Conservation (phyloP, 2,797 vertebrate genomes). For the Enteromius trimaculatus region DNA sequence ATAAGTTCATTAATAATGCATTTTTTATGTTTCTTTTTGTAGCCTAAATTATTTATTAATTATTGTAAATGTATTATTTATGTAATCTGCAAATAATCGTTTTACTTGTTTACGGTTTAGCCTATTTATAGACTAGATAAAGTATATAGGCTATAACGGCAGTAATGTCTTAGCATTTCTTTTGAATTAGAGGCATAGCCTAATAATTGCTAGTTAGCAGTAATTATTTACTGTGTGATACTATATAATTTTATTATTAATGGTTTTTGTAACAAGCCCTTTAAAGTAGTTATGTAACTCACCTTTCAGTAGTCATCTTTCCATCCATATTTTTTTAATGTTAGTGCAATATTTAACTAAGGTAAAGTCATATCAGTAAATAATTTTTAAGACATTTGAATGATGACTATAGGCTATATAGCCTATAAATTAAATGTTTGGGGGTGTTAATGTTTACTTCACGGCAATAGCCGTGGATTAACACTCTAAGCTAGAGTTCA, state of each 20-base stretch:
- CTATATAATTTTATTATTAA: neutral
- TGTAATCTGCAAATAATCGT: neutral
- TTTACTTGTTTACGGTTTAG: neutral
- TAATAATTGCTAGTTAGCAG: neutral
- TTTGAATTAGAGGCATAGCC: neutral
- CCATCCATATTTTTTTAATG: neutral
- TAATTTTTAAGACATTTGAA: neutral
- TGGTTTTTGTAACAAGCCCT: neutral
- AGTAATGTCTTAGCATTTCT: neutral
- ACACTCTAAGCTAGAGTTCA: neutral
- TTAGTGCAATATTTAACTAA: neutral
- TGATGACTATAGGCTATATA: neutral
- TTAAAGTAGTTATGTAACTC: neutral
- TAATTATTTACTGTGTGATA: neutral
- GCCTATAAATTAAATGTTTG: neutral
- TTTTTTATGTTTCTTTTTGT: neutral
- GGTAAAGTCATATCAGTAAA: neutral
- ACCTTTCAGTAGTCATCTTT: neutral
- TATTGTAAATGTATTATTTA: neutral
- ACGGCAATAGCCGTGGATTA: neutral
- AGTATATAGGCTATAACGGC: no score
- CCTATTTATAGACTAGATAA: neutral
- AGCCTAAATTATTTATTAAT: neutral
- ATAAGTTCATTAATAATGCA: no score
- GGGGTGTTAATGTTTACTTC: neutral